These are phyloP conservation scores for Leptinotarsa texana DNA, from an alignment of 1,140 invertebrate species.

Conservation along the genomic window DNA sequence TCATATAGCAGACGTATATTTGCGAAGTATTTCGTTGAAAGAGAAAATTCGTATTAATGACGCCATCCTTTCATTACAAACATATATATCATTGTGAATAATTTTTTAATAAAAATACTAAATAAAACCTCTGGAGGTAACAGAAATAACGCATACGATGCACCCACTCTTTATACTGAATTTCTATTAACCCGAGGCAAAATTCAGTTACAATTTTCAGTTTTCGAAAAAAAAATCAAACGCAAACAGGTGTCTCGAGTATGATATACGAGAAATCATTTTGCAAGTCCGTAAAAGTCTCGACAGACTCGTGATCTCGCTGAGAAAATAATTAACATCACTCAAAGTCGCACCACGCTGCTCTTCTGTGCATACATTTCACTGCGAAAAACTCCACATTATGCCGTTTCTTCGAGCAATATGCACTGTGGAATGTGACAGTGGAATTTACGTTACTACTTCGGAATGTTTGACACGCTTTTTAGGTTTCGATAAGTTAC, in stretches of 20 bases:
- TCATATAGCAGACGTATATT: no score
- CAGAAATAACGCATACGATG: not conserved
- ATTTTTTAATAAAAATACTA: no score
- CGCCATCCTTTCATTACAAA: no score
- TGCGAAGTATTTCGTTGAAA: no score
- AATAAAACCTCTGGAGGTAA: not conserved
- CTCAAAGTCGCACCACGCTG: constrained; percentile 41
- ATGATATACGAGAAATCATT: constrained; percentile 24
- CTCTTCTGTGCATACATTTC: constrained; percentile 39
- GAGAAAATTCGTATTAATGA: no score
- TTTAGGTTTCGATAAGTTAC: not conserved
- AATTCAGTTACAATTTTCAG: not conserved
- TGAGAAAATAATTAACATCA: constrained; percentile 47
- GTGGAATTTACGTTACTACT: constrained; percentile 17
- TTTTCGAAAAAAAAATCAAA: not conserved
- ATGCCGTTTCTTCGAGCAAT: constrained; percentile 38
- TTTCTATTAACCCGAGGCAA: constrained; percentile 5
- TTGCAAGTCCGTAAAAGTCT: not conserved
- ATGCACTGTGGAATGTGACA: constrained; percentile 24
- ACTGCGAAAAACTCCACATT: constrained; percentile 35
- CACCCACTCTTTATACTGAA: constrained; percentile 5
- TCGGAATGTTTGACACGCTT: not conserved
- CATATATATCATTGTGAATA: no score
- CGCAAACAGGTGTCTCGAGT: not conserved
- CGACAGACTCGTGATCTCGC: constrained; percentile 38